Base-by-base conservation (phyloP, 1,140 invertebrate species). In the Euura lappo region DNA sequence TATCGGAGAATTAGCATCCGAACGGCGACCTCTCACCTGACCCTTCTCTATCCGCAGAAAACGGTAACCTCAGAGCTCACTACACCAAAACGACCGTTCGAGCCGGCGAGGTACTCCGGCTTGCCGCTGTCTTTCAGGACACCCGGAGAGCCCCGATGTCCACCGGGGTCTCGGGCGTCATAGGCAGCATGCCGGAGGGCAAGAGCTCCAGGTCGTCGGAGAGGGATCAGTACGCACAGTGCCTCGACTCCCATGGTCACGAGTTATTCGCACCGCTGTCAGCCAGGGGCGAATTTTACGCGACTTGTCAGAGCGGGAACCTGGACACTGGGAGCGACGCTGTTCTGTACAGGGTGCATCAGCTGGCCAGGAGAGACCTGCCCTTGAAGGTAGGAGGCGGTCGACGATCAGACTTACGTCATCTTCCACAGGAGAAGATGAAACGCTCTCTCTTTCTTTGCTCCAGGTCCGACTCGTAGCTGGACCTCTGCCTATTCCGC, bases 51-150 rank as follows among this genome's bases (percentile, higher is more conserved):
- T 72, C 84, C 72, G 28, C 74, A 87, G 86, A 87, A 71, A 86
- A 86, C 65, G 86, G 86, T 13, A 87, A 87, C 68, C 74, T 87
- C 28, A 77, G 86, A 44, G 85, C 85, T 1, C 88, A 89, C 45
- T 89, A 88, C 68, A 86, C 82, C 11, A 89, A 89, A 76, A 88
- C 86, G 11, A 85, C 80, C 6, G 83, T 89, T 2, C 78, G 83
- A 46, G 84, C 86, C 43, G 87, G 87, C 0, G 85, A 88, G 44
- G 84, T 88, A 4, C 77, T 89, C 45, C 85, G 87, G 43, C 75
- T 89, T 3, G 82, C 87, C 1, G 88, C 87, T 11, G 87, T 89
- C 8, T 89, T 89, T 67, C 85, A 89, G 67, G 88, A 89, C 74
- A 85, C 88, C 7, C 76, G 85, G 69, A 85, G 85, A 51, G 73